Evolutionary conservation across 2,113 vertebrate genomes (phyloP), one percentile per base, ranked within the genome.

Genomic region (Cettia cetti): DNA sequence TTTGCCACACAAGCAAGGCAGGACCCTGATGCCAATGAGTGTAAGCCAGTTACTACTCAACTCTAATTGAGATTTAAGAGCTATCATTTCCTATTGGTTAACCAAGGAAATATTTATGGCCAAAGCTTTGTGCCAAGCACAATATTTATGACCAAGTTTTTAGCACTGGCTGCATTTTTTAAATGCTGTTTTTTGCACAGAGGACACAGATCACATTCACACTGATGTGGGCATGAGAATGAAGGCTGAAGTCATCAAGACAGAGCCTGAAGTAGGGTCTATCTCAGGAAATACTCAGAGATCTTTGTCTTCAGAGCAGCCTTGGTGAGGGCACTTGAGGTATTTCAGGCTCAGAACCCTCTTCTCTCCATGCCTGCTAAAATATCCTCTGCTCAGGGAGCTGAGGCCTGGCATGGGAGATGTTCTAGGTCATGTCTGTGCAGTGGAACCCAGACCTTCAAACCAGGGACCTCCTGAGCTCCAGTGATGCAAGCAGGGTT

Each of bases 41-140:
- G 70, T 15, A 75, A 96, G 94, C 93, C 95, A 95, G 93, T 95
- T 92, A 42, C 84, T 87, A 87, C 94, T 94, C 93, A 92, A 86
- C 59, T 65, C 4, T 95, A 96, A 96, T 95, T 94, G 94, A 93
- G 84, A 95, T 94, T 95, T 95, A 95, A 96, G 93, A 91, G 86
- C 91, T 92, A 80, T 95, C 74, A 95, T 95, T 92, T 95, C 91
- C 89, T 91, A 91, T 94, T 95, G 93, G 87, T 95, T 97, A 95
- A 91, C 66, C 89, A 95, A 95, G 84, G 94, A 97, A 97, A 96
- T 96, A 95, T 95, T 96, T 95, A 96, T 95, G 94, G 93, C 91
- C 94, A 91, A 72, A 94, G 27, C 72, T 21, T 81, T 69, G 39
- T 96, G 94, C 95, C 95, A 97, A 95, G 82, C 87, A 95, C 91